Evolutionary conservation across 1,140 invertebrate genomes (phyloP), one percentile per base, ranked within the genome.

Genomic region (Latrodectus geometricus): DNA sequence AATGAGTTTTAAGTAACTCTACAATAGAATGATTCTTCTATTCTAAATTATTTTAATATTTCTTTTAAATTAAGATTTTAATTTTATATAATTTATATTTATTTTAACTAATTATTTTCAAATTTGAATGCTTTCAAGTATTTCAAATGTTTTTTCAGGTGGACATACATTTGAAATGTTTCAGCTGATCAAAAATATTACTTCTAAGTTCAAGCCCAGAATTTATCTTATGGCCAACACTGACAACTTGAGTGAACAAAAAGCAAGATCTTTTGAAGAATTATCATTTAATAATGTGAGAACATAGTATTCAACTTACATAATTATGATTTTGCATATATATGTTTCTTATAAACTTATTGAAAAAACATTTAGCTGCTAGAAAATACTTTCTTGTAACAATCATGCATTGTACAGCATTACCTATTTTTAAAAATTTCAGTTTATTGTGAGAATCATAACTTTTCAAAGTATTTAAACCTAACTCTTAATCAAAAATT

Each of bases 141-240:
- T 48, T 72, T 72, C 9, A 69, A 69, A 74, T 74, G 4, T 76
- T 54, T 76, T 79, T 68, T 4, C 48, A 88, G 94, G 95, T 79
- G 95, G 95, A 14, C 97, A 99, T 90, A 98, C 97, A 5, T 94
- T 95, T 50, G 97, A 99, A 93, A 96, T 98, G 93, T 90, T 98
- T 68, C 91, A 93, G 86, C 91, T 98, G 49, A 90, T 96, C 49
- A 90, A 93, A 88, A 91, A 92, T 65, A 89, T 96, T 23, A 91
- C 94, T 83, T 88, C 91, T 9, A 92, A 92, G 88, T 97, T 95
- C 90, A 90, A 90, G 5, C 95, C 95, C 3, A 91, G 94, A 90
- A 90, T 95, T 76, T 99, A 97, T 90, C 91, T 98, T 77, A 90
- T 96, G 79, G 96, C 97, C 17, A 92, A 94, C 52, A 95, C 93